Conservation (phyloP, 2,113 vertebrate species). For the Egretta garzetta region DNA sequence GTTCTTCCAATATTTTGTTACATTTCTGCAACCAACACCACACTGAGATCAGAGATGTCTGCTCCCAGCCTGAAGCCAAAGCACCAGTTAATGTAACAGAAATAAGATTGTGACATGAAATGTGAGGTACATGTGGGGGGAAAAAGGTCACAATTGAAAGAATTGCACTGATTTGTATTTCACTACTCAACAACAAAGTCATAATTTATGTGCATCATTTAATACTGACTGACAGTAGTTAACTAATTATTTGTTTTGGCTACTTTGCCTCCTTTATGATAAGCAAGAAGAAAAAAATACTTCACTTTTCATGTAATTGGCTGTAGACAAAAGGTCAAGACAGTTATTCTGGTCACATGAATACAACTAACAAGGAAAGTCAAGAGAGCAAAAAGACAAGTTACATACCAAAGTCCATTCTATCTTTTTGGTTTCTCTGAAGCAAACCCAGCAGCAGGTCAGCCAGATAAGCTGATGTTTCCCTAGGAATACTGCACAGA, state of each 20-base stretch:
- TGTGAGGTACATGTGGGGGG: not conserved
- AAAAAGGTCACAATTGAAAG: not conserved
- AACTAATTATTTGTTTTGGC: not conserved
- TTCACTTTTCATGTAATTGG: not conserved
- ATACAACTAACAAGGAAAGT: not conserved
- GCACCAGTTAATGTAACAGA: not conserved
- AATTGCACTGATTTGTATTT: not conserved
- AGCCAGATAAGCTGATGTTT: conserved; percentile 89
- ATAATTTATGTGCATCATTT: not conserved
- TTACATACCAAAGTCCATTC: conserved; percentile 93
- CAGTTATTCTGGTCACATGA: not conserved
- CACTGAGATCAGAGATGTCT: not conserved
- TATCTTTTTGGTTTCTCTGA: conserved; percentile 96
- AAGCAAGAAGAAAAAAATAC: not conserved
- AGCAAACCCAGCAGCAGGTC: conserved; percentile 90
- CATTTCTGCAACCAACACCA: not conserved
- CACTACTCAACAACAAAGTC: not conserved
- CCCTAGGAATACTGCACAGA: conserved; percentile 87
- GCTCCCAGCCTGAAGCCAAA: not conserved
- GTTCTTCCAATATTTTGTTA: not conserved
- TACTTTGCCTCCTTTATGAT: not conserved
- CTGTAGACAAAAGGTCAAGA: not conserved
- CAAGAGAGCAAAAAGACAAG: not conserved
- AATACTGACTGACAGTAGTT: not conserved
- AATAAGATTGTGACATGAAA: not conserved